phyloP scores from a whole-genome alignment of 1,140 invertebrate genomes.

The Camponotus floridanus region DNA sequence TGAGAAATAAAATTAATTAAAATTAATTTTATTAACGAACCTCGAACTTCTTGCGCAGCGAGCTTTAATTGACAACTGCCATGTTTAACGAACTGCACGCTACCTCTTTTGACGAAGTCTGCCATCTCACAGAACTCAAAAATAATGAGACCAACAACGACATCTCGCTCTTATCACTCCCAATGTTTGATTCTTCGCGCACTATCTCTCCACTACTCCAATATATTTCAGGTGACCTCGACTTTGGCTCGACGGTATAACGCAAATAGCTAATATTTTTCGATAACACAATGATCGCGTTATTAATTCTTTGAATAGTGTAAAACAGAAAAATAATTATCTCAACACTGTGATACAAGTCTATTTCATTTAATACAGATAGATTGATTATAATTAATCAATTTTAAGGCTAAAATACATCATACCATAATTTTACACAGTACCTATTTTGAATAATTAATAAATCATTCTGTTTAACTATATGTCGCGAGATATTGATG shows the following conservation, averaged over 20 bases:
- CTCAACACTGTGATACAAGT: neutral
- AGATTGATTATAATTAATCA: neutral
- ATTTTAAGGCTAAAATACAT: neutral
- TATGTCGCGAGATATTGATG: neutral
- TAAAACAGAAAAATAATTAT: neutral
- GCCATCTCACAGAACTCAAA: constrained; percentile 80
- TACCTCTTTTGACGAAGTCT: constrained; percentile 82
- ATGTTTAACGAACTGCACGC: constrained; percentile 83
- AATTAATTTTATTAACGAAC: constrained; percentile 81
- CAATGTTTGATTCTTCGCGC: constrained; percentile 66
- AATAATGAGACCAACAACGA: constrained; percentile 65
- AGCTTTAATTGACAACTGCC: constrained; percentile 86
- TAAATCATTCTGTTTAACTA: neutral
- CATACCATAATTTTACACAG: neutral
- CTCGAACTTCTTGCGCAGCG: constrained; percentile 86
- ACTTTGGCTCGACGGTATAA: constrained; percentile 76
- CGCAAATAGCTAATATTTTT: constrained; percentile 62
- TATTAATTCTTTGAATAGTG: neutral
- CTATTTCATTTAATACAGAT: neutral
- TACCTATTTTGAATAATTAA: neutral
- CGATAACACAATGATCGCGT: constrained; percentile 28
- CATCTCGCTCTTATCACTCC: constrained; percentile 74
- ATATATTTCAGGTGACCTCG: constrained; percentile 75
- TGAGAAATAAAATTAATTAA: constrained; percentile 18
- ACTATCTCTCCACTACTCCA: constrained; percentile 73